Percentiles rank a stretch among this genome's conserved stretches.
Conservation (phyloP, 2,113 vertebrate species). For the Stigmatopora argus region DNA sequence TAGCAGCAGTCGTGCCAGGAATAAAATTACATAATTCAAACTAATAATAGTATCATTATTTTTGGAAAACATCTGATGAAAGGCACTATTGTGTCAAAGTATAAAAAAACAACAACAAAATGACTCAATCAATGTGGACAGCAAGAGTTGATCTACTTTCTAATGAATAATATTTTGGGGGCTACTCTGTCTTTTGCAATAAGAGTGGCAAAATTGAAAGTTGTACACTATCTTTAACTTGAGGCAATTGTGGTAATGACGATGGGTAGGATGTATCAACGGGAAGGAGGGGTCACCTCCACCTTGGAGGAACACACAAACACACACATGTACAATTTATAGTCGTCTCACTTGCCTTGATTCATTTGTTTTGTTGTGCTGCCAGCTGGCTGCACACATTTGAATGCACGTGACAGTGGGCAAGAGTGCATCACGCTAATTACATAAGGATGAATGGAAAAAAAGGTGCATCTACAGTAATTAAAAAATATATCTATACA, state of each 20-base stretch:
- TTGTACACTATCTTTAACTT: too few relatives aligned
- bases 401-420: slow-evolving; percentile 13
- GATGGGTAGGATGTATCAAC: background rate
- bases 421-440: slow-evolving; percentile 11
- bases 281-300: slow-evolving; percentile 24
- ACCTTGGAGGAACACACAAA: slow-evolving; percentile 29
- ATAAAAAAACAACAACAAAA: too few relatives aligned
- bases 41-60: slow-evolving; percentile 1
- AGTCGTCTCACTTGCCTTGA: slow-evolving; percentile 13
- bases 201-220: too few relatives aligned
- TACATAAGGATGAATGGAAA: slow-evolving; percentile 22
- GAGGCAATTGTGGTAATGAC: background rate
- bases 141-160: too few relatives aligned
- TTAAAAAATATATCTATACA: background rate
- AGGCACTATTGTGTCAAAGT: background rate
- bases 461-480: slow-evolving; percentile 9
- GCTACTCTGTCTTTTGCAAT: too few relatives aligned
- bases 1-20: background rate
- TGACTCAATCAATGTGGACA: too few relatives aligned
- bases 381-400: slow-evolving; percentile 19
- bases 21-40: slow-evolving; percentile 21
- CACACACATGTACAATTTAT: slow-evolving; percentile 27
- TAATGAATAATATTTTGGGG: too few relatives aligned
- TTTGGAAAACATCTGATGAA: background rate
- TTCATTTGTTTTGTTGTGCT: slow-evolving; percentile 33